Evolutionary conservation across 2,797 vertebrate species (phyloP), one percentile per base, ranked within the genome.

Genomic region (Gadopsis marmoratus): DNA sequence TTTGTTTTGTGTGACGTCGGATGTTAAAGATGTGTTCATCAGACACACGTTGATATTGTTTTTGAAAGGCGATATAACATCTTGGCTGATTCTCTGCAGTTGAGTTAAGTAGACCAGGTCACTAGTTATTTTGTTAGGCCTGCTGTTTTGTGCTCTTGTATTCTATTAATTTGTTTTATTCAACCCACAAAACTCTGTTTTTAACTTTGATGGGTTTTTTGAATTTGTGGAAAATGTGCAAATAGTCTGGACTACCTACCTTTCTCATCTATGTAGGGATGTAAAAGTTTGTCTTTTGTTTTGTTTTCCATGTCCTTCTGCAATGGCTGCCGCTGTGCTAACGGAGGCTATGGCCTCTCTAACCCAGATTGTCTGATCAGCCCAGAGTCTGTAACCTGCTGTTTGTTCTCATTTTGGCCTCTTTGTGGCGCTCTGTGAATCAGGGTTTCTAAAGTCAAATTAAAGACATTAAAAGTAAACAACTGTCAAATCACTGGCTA

Each of bases 361-460:
- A 83, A 85, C 58, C 71, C 69, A 71, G 64, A 79, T 78, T 83
- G 69, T 72, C 78, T 63, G 35, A 75, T 79, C 58, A 35, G 71
- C 48, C 58, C 81, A 77, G 74, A 78, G 76, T 85, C 86, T 88
- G 84, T 91, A 89, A 89, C 85, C 89, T 92, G 88, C 91, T 90
- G 89, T 89, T 82, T 91, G 74, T 90, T 71, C 76, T 90, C 74
- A 73, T 83, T 72, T 70, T 85, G 82, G 74, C 79, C 82, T 88
- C 61, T 56, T 60, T 51, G 26, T 77, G 86, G 72, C 78, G 4
- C 78, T 80, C 50, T 83, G 70, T 85, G 54, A 88, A 91, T 91
- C 91, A 87, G 86, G 88, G 89, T 89, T 91, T 90, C 75, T 86
- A 65, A 87, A 84, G 60, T 85, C 74, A 81, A 89, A 95, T 89